Base-by-base conservation (phyloP, 2,113 vertebrate species). In the Odocoileus hemionus region DNA sequence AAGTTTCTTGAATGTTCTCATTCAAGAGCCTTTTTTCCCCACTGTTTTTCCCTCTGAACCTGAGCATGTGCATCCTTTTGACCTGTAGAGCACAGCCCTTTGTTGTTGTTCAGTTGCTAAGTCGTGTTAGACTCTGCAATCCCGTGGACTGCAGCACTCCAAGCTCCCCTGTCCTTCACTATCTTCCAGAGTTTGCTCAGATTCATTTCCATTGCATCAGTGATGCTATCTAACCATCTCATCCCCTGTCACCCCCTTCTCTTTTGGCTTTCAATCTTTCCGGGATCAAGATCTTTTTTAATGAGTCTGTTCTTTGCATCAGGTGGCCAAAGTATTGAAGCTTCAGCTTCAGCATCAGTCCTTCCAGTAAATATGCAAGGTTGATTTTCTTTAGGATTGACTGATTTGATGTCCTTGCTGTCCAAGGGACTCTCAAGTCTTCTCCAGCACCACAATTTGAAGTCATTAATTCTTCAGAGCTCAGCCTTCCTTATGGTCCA, bases 21-120 rank as follows among this genome's bases (percentile, higher is more conserved):
- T 23, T 70, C 36, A 39, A 57, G 30, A 80, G 39, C 28, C 11
- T 7, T 30, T 93, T 60, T 19, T 94, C 33, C 33, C 2, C 2
- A 26, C 11, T 5, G 15, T 14, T 64, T 33, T 57, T 76, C 9
- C 36, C 89, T 8, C 5, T 4, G 12, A 80, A 25, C 33, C 30
- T 67, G 74, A 0, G 0, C 4, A 33, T 0, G 1, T 23, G 15
- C 36, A 14, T 8, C 60, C 79, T 64, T 50, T 3, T n/a, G 76
- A 21, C 55, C 89, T 47, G n/a, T 25, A 54, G 60, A 8, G 45
- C 5, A 10, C 70, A 23, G 33, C 7, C n/a, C 61, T 28, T 14
- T 1, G 47, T 6, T 39, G 36, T 23, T 21, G 17, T 36, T n/a
- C 67, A 70, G n/a, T 12, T 39, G 10, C 67, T 70, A 11, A 39